phyloP scores from a whole-genome alignment of 2,797 vertebrate species.

The Dendrocincla fuliginosa region DNA sequence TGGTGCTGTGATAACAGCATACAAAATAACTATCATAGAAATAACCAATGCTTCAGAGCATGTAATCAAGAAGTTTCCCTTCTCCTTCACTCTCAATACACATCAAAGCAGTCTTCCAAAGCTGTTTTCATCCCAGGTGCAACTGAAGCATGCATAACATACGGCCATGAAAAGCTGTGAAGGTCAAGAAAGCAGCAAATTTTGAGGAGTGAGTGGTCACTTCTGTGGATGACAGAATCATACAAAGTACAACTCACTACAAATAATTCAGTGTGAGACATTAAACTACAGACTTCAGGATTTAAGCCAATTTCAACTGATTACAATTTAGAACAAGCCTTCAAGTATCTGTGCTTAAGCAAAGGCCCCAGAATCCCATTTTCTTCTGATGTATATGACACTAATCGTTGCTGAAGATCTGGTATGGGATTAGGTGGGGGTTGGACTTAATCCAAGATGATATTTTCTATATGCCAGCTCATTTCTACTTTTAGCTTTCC shows the following conservation, averaged over 20 bases:
- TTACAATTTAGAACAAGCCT: not conserved
- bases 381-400: not conserved
- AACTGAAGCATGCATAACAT: not conserved
- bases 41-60: not conserved
- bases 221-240: not conserved
- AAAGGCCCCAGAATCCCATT: not conserved
- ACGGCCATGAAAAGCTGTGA: not conserved
- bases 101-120: not conserved
- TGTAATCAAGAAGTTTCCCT: not conserved
- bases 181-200: not conserved
- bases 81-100: not conserved
- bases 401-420: not conserved
- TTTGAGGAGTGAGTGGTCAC: not conserved
- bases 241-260: not conserved
- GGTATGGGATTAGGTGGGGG: not conserved
- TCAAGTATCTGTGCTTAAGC: not conserved
- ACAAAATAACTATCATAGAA: not conserved
- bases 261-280: not conserved
- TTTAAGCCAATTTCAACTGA: constrained; percentile 4
- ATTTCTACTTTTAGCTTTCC: not conserved
- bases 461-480: not conserved
- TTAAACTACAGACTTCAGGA: not conserved
- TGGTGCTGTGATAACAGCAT: not conserved
- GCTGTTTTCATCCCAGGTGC: not conserved
- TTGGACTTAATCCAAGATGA: not conserved